These are phyloP conservation scores for Cossypha dichroa DNA, from an alignment of 2,797 vertebrate genomes.

Conservation along the genomic window DNA sequence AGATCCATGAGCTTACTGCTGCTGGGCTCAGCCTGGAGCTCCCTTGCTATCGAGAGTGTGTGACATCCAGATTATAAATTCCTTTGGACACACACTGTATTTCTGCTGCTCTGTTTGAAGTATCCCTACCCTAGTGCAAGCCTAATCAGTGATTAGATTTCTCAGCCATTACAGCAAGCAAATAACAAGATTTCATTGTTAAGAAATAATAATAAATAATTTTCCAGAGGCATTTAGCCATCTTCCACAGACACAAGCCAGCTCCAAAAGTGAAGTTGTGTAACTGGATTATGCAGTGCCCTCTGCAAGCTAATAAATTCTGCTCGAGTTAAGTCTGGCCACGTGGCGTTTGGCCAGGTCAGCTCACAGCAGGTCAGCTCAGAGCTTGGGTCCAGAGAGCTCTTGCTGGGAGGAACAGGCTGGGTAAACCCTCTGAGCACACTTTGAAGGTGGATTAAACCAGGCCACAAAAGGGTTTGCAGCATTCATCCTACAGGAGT, in stretches of 20 bases:
- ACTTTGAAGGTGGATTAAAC: background rate
- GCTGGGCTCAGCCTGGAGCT: background rate
- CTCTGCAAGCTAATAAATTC: background rate
- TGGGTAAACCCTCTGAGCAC: background rate
- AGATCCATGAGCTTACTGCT: background rate
- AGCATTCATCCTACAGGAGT: background rate
- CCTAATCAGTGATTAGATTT: background rate
- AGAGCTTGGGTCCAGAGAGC: background rate
- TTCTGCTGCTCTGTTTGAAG: background rate
- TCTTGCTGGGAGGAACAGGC: background rate
- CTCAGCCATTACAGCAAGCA: background rate
- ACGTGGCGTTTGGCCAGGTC: background rate
- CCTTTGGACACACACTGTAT: background rate
- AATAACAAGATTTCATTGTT: background rate
- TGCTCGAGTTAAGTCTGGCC: background rate
- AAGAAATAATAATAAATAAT: background rate
- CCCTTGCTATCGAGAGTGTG: background rate
- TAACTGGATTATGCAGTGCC: background rate
- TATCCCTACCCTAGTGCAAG: background rate
- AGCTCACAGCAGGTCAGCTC: constrained; percentile 6
- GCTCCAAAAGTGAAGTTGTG: background rate
- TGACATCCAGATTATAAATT: background rate
- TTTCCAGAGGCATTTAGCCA: background rate
- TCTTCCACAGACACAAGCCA: background rate
- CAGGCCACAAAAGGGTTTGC: background rate